Conservation (phyloP, 2,113 vertebrate genomes). For the Numenius arquata region DNA sequence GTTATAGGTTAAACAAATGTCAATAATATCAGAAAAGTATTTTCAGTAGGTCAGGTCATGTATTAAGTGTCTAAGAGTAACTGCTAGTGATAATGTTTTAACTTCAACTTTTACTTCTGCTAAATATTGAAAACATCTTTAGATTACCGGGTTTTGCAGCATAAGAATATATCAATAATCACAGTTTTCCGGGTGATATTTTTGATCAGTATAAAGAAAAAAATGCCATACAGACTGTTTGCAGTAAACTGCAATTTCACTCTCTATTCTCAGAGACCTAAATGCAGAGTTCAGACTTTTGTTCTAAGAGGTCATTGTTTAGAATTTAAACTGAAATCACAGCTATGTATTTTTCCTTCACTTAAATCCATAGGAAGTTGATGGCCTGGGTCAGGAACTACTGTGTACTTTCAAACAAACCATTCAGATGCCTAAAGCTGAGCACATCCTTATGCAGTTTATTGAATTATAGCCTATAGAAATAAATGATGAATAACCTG, state of each 20-base stretch:
- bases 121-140: background rate
- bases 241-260: background rate
- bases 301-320: background rate
- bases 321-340: background rate
- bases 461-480: background rate
- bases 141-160: background rate
- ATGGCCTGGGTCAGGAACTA: background rate
- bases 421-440: background rate
- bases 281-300: background rate
- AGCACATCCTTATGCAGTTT: background rate
- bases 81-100: background rate
- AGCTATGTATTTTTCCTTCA: background rate
- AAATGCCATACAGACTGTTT: background rate
- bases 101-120: background rate
- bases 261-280: background rate
- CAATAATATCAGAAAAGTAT: slow-evolving; percentile 59
- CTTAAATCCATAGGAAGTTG: background rate
- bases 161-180: background rate
- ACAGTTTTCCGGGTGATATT: background rate
- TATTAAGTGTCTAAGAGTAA: slow-evolving; percentile 4
- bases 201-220: background rate
- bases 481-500: background rate
- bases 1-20: slow-evolving; percentile 71
- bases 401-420: background rate
- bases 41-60: slow-evolving; percentile 45